Evolutionary conservation across 2,113 vertebrate genomes (phyloP).

Genomic region (Antennarius striatus): DNA sequence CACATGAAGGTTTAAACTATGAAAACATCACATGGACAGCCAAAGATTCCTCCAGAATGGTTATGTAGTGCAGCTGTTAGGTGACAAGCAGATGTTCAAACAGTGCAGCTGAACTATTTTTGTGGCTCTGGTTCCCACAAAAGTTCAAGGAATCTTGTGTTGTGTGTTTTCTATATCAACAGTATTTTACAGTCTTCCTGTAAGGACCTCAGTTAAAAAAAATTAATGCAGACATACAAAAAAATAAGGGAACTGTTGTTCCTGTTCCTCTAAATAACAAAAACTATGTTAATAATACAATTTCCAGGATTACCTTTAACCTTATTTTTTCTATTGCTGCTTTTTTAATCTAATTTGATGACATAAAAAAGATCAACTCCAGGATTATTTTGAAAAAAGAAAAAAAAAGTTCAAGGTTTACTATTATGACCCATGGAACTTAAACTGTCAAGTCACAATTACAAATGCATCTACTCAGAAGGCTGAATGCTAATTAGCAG

Average conservation of each 20-base stretch:
- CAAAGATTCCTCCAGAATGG: background rate
- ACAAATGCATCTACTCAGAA: slow-evolving; percentile 20
- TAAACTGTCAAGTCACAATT: slow-evolving; percentile 25
- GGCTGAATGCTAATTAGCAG: slow-evolving; percentile 30
- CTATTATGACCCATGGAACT: slow-evolving; percentile 15
- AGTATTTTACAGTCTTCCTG: no score
- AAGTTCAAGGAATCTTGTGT: no score
- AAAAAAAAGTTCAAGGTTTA: slow-evolving; percentile 12
- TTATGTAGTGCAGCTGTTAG: background rate
- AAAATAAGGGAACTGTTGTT: no score
- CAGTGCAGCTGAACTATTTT: background rate
- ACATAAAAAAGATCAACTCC: background rate
- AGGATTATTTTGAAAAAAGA: background rate
- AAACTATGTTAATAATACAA: no score
- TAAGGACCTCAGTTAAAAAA: no score
- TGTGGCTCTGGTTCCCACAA: background rate
- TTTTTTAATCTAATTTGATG: no score
- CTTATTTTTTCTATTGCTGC: no score
- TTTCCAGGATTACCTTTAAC: no score
- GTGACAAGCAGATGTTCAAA: slow-evolving; percentile 10
- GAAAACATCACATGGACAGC: slow-evolving; percentile 19
- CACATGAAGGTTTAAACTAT: background rate
- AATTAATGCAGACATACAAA: no score
- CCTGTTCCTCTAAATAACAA: no score
- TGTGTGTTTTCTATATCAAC: no score